Evolutionary conservation across 2,797 vertebrate species (phyloP).

Genomic region (Zenarchopterus dispar): DNA sequence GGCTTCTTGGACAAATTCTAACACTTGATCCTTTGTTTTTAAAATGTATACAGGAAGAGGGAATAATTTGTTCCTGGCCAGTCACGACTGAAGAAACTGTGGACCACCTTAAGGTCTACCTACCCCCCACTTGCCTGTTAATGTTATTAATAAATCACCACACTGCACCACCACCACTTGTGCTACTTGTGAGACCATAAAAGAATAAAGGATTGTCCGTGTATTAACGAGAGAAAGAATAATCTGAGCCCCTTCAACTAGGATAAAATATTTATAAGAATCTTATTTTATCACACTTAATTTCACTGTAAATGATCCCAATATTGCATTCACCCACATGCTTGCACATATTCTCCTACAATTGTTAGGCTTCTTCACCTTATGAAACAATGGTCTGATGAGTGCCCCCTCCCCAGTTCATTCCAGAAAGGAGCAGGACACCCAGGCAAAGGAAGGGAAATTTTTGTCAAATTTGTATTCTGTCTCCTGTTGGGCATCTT

Average conservation of each 20-base stretch:
- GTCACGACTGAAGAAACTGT: background rate
- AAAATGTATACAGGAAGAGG: background rate
- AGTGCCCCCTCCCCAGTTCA: too few species aligned
- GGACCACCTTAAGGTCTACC: background rate
- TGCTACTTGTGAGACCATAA: background rate
- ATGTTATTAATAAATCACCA: conserved; percentile 4
- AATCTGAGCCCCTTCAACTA: too few species aligned
- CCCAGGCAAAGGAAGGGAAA: background rate
- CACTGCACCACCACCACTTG: conserved; percentile 1
- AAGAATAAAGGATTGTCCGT: background rate
- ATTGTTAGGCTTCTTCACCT: background rate
- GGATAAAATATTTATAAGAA: background rate
- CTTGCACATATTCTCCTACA: background rate
- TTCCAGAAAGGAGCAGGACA: background rate
- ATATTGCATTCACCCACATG: too few species aligned
- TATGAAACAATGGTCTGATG: background rate
- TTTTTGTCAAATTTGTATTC: background rate
- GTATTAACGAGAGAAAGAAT: too few species aligned
- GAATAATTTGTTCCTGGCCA: background rate
- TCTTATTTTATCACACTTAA: background rate
- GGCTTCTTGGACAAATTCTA: background rate
- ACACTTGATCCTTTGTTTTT: background rate
- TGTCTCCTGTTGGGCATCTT: too few species aligned
- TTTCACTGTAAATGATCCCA: too few species aligned
- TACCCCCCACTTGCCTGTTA: background rate